Base-by-base conservation (phyloP, 2,888 invertebrate genomes). In the Zelleria hepariella region DNA sequence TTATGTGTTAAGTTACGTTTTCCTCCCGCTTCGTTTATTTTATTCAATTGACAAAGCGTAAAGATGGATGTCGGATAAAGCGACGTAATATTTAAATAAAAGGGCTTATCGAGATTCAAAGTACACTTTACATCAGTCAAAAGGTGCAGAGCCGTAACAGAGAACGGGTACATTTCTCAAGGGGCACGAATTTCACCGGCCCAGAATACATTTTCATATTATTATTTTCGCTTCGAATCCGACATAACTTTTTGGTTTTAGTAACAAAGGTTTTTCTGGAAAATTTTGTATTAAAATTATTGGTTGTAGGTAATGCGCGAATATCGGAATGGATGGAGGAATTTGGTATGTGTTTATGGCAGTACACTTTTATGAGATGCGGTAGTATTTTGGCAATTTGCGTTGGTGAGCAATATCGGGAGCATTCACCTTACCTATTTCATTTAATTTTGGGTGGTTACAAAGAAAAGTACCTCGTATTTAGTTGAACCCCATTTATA, bases 141-240 rank as follows among this genome's bases (percentile, higher is more conserved):
- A 42, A 42, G 32, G 32, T 32, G 32, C 15, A 32, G 10, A 32
- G 32, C 15, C 15, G 15, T 32, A 32, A 8, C 32, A 2, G 15
- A 15, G 15, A 42, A 10, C 32, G 32, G 10, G 10, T 51, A 51
- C 7, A 51, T 51, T 51, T 23, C 51, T 51, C 51, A 20, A 51
- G 51, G 8, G 51, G 51, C 23, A 20, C 23, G 20, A 10, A 42
- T 51, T 49, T 51, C 8, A 21, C 20, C 21, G 51, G 51, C 10
- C 7, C 10, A 6, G 51, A 51, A 51, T 51, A 51, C 20, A 51
- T 51, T 51, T 51, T 51, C 51, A 23, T 51, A 51, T 23, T 51
- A 51, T 23, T 51, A 51, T 23, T 20, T 8, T 51, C 51, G 5
- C 63, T 1, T 42, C 63, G 67, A 62, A 56, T 23, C 63, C 58